Conservation (phyloP, 2,888 invertebrate species). For the Nephrotoma appendiculata region DNA sequence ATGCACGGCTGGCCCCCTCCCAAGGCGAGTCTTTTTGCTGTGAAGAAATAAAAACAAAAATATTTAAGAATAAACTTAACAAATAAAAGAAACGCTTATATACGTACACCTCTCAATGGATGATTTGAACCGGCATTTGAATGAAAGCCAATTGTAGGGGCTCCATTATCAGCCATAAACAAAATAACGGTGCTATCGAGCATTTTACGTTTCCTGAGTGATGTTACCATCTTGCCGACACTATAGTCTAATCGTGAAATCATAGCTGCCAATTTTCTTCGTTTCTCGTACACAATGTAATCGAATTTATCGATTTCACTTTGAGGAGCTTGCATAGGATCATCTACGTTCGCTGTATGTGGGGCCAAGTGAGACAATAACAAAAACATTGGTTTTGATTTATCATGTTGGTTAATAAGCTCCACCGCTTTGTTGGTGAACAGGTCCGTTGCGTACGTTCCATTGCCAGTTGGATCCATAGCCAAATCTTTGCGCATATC, state of each 20-base stretch:
- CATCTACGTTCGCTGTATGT: conserved; percentile 57
- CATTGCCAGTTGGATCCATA: conserved; percentile 37
- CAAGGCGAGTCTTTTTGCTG: conserved; percentile 63
- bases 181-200: conserved; percentile 69
- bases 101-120: conserved; percentile 56
- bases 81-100: neutral
- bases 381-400: conserved; percentile 53
- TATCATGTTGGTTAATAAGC: conserved; percentile 45
- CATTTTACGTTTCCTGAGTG: conserved; percentile 49
- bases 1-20: conserved; percentile 73
- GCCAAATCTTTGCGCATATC: conserved; percentile 37
- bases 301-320: conserved; percentile 51
- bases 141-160: conserved; percentile 55
- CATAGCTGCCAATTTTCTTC: conserved; percentile 68
- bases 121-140: conserved; percentile 63
- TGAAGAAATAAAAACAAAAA: neutral
- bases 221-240: conserved; percentile 58
- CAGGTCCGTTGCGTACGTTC: conserved; percentile 52
- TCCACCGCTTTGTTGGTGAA: conserved; percentile 48
- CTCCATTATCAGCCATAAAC: conserved; percentile 83
- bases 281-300: conserved; percentile 47
- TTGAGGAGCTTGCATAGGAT: conserved; percentile 54
- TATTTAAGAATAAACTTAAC: neutral
- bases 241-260: conserved; percentile 72
- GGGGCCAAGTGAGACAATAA: conserved; percentile 66